Evolutionary conservation across 64 coral and sea anemone genomes (phyloP), one percentile per base, ranked within the genome.

Genomic region (Trachythela sp.): DNA sequence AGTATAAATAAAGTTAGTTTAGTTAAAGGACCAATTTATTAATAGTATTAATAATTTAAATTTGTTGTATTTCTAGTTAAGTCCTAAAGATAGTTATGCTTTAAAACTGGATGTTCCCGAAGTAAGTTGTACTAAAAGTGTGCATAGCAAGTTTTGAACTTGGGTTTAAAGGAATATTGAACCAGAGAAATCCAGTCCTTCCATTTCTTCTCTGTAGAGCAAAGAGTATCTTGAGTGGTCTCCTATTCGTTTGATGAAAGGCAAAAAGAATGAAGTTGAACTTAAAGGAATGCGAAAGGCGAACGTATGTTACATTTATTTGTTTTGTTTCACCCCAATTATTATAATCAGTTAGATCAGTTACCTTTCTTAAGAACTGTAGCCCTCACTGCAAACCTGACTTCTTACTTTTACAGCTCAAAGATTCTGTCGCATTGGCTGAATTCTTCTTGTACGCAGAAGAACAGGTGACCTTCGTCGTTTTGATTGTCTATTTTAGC

Each of bases 371-470:
- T 4, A 45, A 45, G 42, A 6, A 45, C 42, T 45, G 42, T 45
- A n/a, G n/a, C n/a, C n/a, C n/a, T 45, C 42, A 4, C 11, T 45
- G 11, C 4, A 45, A 45, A 45, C 42, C 11, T n/a, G n/a, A n/a
- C n/a, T n/a, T 72, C 35, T 80, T 37, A 9, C 37, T 36, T 20
- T 80, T 39, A 9, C 75, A 80, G 75, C 75, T 80, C 31, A 80
- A 80, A 18, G 75, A 80, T 30, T 80, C 33, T 8, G 75, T 80
- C 20, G 75, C 75, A 35, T 80, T 80, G 32, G 8, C 75, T 35
- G 75, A 80, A 80, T 80, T 80, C 75, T 80, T 80, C 20, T 34
- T 80, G 37, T 80, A 80, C 9, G 37, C 75, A 36, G 75, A 80
- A 36, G 75, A 80, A 30, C 75, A 80, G 75, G 75, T 80, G 15